A percentile compares a stretch with the other conserved stretches of the same genome.
phyloP scores from a whole-genome alignment of 1,140 invertebrate genomes.

The Apis cerana region DNA sequence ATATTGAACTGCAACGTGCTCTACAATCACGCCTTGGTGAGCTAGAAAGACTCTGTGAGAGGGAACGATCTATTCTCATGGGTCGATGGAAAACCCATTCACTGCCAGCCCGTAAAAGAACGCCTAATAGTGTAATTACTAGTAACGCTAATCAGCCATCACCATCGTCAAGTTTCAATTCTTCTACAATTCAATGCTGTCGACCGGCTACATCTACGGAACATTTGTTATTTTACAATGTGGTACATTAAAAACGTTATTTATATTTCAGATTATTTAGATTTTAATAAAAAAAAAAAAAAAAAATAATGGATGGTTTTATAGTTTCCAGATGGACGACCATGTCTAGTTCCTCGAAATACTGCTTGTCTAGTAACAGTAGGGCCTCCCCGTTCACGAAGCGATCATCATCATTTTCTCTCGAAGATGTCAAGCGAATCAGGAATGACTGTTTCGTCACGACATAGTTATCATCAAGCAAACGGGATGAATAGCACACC shows the following conservation, averaged over 20 bases:
- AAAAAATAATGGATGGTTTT: neutral
- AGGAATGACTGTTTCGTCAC: conserved; percentile 69
- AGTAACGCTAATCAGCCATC: conserved; percentile 78
- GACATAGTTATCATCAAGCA: conserved; percentile 79
- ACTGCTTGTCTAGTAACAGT: conserved; percentile 87
- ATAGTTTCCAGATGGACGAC: conserved; percentile 76
- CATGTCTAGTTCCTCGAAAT: conserved; percentile 79
- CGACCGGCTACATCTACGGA: conserved; percentile 78
- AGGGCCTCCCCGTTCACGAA: conserved; percentile 84
- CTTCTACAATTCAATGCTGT: conserved; percentile 74
- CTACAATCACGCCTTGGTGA: conserved; percentile 93
- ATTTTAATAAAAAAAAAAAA: too few species aligned
- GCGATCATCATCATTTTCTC: conserved; percentile 85
- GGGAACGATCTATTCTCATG: conserved; percentile 91
- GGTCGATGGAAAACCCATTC: conserved; percentile 94
- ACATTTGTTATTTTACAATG: conserved; percentile 77
- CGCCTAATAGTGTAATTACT: conserved; percentile 68
- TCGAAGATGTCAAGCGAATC: conserved; percentile 83
- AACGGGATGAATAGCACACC: conserved; percentile 74
- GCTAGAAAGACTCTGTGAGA: conserved; percentile 90
- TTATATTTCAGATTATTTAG: neutral
- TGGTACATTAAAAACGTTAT: conserved; percentile 62
- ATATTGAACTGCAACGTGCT: conserved; percentile 92
- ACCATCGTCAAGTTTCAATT: conserved; percentile 79
- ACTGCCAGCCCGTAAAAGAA: conserved; percentile 90